Evolutionary conservation across 2,113 vertebrate genomes (phyloP).

Genomic region (Proterorhinus semilunaris): DNA sequence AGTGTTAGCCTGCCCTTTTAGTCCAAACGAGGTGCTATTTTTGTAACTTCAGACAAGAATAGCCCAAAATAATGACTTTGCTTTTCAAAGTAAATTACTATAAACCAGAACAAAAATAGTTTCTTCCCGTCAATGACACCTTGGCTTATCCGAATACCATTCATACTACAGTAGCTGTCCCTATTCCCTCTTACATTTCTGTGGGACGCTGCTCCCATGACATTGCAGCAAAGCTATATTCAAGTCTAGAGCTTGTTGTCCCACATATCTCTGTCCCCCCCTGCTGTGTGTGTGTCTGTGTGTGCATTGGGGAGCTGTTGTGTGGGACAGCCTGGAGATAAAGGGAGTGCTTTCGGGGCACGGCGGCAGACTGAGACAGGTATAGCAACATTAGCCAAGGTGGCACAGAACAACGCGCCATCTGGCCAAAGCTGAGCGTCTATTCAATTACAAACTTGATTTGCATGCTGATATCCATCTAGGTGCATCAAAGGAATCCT

Average conservation of each 20-base stretch:
- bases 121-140: neutral
- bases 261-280: neutral
- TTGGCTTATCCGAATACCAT: neutral
- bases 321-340: conserved; percentile 20
- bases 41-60: neutral
- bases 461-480: conserved; percentile 56
- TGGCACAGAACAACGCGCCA: conserved; percentile 59
- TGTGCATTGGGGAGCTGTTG: conserved; percentile 3
- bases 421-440: conserved; percentile 62
- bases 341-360: conserved; percentile 31
- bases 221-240: conserved; percentile 1
- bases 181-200: conserved; percentile 1
- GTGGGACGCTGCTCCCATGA: neutral
- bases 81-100: neutral
- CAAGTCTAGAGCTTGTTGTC: conserved; percentile 5
- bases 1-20: neutral
- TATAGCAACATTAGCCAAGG: conserved; percentile 46
- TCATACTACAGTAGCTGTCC: neutral
- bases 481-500: conserved; percentile 18
- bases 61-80: neutral
- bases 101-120: conserved; percentile 1
- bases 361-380: conserved; percentile 50
- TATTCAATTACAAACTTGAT: conserved; percentile 66
- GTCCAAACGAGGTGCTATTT: neutral
- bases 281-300: neutral